Conservation (phyloP, 92 coral and sea anemone species). For the Zoanthus gigantus region DNA sequence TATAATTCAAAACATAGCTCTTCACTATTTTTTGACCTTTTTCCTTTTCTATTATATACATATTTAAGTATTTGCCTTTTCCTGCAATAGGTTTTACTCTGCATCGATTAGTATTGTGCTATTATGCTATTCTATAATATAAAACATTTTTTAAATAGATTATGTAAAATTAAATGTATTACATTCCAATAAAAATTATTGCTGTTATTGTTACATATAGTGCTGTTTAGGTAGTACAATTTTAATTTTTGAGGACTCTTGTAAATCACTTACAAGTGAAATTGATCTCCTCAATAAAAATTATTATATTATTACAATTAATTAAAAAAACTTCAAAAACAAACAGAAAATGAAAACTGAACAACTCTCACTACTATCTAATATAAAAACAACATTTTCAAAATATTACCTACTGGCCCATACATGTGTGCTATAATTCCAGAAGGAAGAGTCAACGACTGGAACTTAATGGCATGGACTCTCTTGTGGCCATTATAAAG, state of each 20-base stretch:
- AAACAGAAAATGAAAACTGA: slow-evolving; percentile 2
- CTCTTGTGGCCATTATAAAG: slow-evolving; percentile 23
- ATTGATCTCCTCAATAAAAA: no score
- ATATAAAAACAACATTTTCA: not conserved
- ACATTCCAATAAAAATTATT: not conserved
- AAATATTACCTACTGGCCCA: slow-evolving; percentile 26
- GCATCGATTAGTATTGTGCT: slow-evolving; percentile 10
- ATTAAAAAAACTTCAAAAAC: not conserved
- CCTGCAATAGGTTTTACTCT: slow-evolving; percentile 5
- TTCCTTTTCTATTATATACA: not conserved
- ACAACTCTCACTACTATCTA: not conserved
- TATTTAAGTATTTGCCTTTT: slow-evolving; percentile 14
- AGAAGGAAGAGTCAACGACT: slow-evolving; percentile 14
- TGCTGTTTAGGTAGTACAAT: not conserved
- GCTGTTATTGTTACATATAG: slow-evolving; percentile 7
- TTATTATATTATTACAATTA: not conserved
- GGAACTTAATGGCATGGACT: slow-evolving; percentile 17
- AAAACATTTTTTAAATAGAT: not conserved
- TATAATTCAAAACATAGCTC: slow-evolving; percentile 20
- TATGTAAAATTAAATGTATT: slow-evolving; percentile 4
- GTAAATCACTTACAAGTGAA: not conserved
- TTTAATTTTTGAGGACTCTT: slow-evolving; percentile 1
- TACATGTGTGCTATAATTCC: slow-evolving; percentile 26
- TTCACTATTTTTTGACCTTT: slow-evolving; percentile 1
- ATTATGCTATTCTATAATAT: slow-evolving; percentile 1